phyloP scores from a whole-genome alignment of 2,113 vertebrate genomes.

The Pampusana beccarii region DNA sequence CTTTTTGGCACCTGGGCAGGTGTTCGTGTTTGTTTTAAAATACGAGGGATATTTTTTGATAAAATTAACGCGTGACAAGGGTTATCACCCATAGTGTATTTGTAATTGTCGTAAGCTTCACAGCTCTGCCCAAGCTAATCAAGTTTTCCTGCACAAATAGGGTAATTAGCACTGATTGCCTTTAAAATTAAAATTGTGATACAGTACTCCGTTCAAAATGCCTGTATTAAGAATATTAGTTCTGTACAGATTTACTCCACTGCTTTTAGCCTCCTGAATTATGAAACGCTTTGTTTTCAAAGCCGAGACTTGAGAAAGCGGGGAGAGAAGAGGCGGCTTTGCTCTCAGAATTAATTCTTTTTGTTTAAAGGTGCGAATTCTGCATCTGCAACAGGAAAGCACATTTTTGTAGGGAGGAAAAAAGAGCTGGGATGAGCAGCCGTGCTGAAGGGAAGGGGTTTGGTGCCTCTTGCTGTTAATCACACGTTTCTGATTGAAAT shows the following conservation, averaged over 20 bases:
- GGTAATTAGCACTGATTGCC: neutral
- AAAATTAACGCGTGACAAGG: neutral
- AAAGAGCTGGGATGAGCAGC: neutral
- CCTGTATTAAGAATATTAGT: neutral
- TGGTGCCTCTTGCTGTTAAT: conserved; percentile 48
- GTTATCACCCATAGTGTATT: neutral
- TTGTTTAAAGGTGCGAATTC: neutral
- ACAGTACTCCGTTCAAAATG: neutral
- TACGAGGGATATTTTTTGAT: neutral
- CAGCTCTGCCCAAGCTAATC: neutral
- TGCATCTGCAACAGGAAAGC: neutral
- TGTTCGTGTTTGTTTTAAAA: neutral
- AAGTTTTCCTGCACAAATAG: neutral
- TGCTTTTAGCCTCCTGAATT: neutral
- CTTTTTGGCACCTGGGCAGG: neutral
- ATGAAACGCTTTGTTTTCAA: neutral
- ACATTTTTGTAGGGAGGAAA: neutral
- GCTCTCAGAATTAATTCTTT: neutral
- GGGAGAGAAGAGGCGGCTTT: neutral
- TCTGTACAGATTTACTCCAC: neutral
- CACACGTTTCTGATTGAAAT: conserved; percentile 50
- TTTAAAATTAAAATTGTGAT: neutral
- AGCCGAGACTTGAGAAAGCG: neutral
- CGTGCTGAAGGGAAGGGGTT: neutral
- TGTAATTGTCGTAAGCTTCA: neutral